Base-by-base conservation (phyloP, 2,888 invertebrate genomes). In the Strigamia crassipes region DNA sequence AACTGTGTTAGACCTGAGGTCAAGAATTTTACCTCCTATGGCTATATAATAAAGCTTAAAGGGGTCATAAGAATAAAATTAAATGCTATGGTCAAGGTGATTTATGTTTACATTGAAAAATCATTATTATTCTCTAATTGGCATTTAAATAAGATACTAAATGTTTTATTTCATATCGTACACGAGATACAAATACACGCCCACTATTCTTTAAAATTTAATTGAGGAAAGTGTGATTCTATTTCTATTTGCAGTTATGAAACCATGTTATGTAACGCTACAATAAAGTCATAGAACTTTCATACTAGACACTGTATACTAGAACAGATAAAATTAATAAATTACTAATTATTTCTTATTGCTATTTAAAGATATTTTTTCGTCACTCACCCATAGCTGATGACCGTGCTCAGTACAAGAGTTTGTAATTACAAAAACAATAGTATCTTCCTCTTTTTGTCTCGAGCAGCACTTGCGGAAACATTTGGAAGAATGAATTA, bases 21-120 rank as follows among this genome's bases (percentile, higher is more conserved):
- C 61, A 66, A 66, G 61, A 66, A 21, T 23, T 23, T 21, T 66
- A 66, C 61, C 61, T 23, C 61, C 61, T 23, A 66, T 23, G 23
- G 61, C 61, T 66, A 18, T 66, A 18, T 66, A 66, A 66, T 66
- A 66, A 66, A 8, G 23, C 61, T n/a, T 21, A 66, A 66, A 23
- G 61, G 23, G 61, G 61, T 66, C 61, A 66, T 21, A 66, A 66
- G 61, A 66, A 66, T 66, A 66, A 66, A 66, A 66, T 23, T 66
- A 23, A 66, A 23, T 18, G 23, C 38, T 38, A 10, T 66, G 61
- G 61, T 66, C 61, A 66, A 66, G 61, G 61, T 66, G 61, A 66
- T 66, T 66, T 66, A 66, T 66, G 61, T n/a, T 66, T 66, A 23
- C 61, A 66, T 66, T 21, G 21, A 66, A 66, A 66, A 66, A 66